A percentile compares a stretch with the other conserved stretches of the same genome.
Conservation (phyloP, 2,113 vertebrate genomes). For the Percina caprodes region DNA sequence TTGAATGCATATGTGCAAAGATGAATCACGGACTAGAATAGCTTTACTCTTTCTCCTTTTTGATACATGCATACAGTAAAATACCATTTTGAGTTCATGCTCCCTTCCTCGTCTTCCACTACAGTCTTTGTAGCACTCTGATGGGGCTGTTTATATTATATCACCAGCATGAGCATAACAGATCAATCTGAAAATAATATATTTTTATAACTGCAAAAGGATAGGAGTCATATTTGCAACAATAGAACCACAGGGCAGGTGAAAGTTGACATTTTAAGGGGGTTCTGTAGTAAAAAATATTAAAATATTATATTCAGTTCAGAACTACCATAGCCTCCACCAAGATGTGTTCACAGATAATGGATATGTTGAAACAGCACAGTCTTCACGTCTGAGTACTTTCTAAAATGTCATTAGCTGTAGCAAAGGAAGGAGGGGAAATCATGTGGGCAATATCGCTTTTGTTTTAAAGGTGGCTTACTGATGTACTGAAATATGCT, state of each 20-base stretch:
- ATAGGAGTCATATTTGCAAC: background rate
- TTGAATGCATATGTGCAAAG: background rate
- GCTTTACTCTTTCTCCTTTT: background rate
- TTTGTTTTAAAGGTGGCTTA: constrained; percentile 42
- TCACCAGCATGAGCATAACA: background rate
- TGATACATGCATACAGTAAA: background rate
- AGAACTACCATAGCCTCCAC: background rate
- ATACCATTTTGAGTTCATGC: background rate
- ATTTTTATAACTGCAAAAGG: background rate
- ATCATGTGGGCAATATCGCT: background rate
- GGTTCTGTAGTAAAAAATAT: background rate
- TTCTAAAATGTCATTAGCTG: constrained; percentile 50
- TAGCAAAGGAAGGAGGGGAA: background rate
- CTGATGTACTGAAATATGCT: background rate
- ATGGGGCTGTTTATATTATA: background rate
- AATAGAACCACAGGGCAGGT: background rate
- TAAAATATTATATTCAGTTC: background rate
- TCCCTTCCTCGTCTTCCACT: background rate
- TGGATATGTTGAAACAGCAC: constrained; percentile 15
- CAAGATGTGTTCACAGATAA: constrained; percentile 12
- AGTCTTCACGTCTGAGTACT: constrained; percentile 15
- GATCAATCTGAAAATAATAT: background rate
- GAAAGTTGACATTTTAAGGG: background rate
- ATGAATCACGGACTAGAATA: background rate
- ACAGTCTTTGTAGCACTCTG: background rate